Evolutionary conservation across 2,797 vertebrate genomes (phyloP).

Genomic region (Coluber constrictor): DNA sequence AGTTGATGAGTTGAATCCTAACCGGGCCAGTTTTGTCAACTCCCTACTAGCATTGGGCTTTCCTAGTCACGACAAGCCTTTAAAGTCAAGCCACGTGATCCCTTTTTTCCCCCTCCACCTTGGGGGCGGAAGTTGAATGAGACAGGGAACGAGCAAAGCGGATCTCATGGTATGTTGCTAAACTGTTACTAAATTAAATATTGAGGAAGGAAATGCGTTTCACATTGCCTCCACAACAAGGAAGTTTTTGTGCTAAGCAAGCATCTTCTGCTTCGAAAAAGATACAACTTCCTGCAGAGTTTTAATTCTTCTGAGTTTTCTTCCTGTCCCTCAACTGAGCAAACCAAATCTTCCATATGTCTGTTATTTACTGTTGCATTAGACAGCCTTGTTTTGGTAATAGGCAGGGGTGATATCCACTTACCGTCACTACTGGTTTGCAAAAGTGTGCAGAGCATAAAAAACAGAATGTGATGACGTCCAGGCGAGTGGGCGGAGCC

Average conservation of each 20-base stretch:
- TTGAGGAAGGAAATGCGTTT: neutral
- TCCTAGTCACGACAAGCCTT: neutral
- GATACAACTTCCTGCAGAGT: neutral
- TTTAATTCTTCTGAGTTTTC: neutral
- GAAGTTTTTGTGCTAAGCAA: neutral
- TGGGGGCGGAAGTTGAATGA: too few relatives aligned
- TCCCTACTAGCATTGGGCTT: too few relatives aligned
- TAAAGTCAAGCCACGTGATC: neutral
- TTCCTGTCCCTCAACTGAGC: neutral
- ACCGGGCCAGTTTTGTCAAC: neutral
- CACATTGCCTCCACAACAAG: neutral
- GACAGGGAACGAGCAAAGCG: neutral
- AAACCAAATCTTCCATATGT: neutral
- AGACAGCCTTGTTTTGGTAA: too few relatives aligned
- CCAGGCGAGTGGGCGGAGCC: too few relatives aligned
- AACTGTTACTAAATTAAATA: slow-evolving; percentile 4
- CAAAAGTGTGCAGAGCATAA: too few relatives aligned
- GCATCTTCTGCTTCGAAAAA: neutral
- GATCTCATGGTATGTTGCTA: neutral
- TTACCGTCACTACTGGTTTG: too few relatives aligned
- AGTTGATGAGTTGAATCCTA: neutral
- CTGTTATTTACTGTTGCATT: neutral
- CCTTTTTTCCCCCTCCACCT: too few relatives aligned
- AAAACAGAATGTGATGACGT: too few relatives aligned
- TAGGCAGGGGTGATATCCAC: neutral